Percentiles rank a stretch among this genome's conserved stretches.
Evolutionary conservation across 2,113 vertebrate genomes (phyloP).

Genomic region (Hemibagrus wyckioides): DNA sequence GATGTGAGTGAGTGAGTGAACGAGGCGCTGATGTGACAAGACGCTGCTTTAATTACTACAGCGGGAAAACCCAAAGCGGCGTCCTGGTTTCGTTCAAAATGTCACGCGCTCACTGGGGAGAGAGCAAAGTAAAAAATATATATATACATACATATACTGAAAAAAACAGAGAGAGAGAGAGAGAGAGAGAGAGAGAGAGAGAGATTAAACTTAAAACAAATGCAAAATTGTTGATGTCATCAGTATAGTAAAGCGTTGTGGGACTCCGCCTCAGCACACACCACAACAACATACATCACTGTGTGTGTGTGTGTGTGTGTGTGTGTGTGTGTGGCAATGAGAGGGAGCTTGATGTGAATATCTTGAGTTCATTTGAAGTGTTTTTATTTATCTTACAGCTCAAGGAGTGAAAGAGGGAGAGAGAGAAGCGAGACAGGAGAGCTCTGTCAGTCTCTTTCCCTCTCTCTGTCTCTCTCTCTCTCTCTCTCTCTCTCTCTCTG

Average conservation of each 20-base stretch:
- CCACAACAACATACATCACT: slow-evolving; percentile 54
- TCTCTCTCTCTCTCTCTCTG: neutral
- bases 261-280: slow-evolving; percentile 31
- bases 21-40: slow-evolving; percentile 48
- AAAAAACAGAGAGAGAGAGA: neutral
- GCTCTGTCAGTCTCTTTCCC: neutral
- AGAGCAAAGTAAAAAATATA: neutral
- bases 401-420: no score
- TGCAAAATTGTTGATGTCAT: slow-evolving; percentile 63
- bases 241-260: slow-evolving; percentile 56
- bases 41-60: slow-evolving; percentile 52
- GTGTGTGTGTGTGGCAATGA: slow-evolving; percentile 6
- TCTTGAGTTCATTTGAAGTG: no score
- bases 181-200: slow-evolving; percentile 6
- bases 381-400: no score
- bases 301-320: neutral
- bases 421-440: no score
- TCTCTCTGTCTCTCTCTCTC: neutral
- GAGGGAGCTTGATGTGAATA: neutral
- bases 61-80: slow-evolving; percentile 38
- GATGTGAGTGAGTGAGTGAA: neutral
- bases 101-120: slow-evolving; percentile 60
- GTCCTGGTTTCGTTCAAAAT: slow-evolving; percentile 60
- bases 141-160: neutral
- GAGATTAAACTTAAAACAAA: slow-evolving; percentile 54